Base-by-base conservation (phyloP, 1,140 invertebrate species). In the Lineus longissimus region DNA sequence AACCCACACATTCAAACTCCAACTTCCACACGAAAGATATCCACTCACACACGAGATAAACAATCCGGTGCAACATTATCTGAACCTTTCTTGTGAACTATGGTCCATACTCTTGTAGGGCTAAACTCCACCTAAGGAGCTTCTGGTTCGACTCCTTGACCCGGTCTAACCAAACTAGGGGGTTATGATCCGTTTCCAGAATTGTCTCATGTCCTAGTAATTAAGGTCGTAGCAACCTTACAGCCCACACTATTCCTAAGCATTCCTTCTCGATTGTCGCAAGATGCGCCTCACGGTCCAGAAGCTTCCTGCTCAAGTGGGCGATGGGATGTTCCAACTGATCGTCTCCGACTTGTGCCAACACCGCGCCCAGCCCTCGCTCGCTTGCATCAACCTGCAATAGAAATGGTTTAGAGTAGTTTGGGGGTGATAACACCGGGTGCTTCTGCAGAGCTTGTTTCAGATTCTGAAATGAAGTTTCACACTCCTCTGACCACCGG, bases 341-440 rank as follows among this genome's bases (percentile, higher is more conserved):
- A 25, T 55, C 17, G 13, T 23, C 51, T 43, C 66, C 61, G 19
- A 64, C 56, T 60, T 70, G 68, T 66, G 30, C 27, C 62, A 22
- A 62, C 4, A 36, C 33, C 33, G 15, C 33, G 6, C 33, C 33
- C 6, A 36, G 33, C 15, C 33, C 33, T 15, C 33, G 4, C 33
- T 36, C 33, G 15, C 33, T 64, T 4, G 43, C 40, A 47, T 60
- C 66, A 40, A 62, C 31, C 45, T 64, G 62, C 63, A 64, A 69
- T 15, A 65, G 63, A 40, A 69, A 79, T 74, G 40, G 72, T 74
- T 69, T 81, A 74, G 6, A 76, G 64, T 61, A 76, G 76, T 40
- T 68, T 56, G 67, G 70, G 72, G 64, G 75, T 69, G 33, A 74
- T 17, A 58, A 65, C 55, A 77, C 73, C 19, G 19, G 59, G 55